Percentiles rank a stretch among this genome's conserved stretches.
These are phyloP conservation scores for Anguilla obscura DNA, from an alignment of 2,797 vertebrate genomes.

Conservation along the genomic window DNA sequence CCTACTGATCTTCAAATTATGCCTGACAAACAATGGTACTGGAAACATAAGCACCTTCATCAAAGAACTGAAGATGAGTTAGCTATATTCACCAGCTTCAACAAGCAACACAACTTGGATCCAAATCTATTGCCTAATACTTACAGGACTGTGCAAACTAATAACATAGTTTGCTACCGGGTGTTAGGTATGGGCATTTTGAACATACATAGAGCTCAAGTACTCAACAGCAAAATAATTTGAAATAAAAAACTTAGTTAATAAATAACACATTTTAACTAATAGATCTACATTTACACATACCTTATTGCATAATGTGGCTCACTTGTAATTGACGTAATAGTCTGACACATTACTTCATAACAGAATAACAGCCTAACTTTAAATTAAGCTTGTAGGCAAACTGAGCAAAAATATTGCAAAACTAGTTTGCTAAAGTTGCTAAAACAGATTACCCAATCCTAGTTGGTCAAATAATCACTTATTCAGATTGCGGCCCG, in stretches of 20 bases:
- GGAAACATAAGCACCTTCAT: background rate
- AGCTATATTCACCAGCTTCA: background rate
- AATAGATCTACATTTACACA: background rate
- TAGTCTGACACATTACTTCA: background rate
- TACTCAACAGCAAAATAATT: background rate
- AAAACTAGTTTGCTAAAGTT: too few relatives aligned
- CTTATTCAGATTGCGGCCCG: too few relatives aligned
- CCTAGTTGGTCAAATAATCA: too few relatives aligned
- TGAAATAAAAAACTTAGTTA: background rate
- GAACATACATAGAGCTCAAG: background rate
- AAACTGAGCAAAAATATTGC: too few relatives aligned
- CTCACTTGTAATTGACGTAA: background rate
- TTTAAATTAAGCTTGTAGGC: too few relatives aligned
- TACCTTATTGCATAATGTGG: background rate
- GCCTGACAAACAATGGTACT: background rate
- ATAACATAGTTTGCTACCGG: background rate
- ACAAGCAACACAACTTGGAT: background rate
- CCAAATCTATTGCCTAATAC: background rate
- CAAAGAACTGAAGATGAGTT: background rate
- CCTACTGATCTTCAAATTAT: background rate
- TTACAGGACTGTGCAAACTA: background rate
- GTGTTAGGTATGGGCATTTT: background rate
- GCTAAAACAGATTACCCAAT: too few relatives aligned
- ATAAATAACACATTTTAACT: background rate
- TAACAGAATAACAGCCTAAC: background rate